Percentiles rank a stretch among this genome's conserved stretches.
Conservation (phyloP, 64 coral and sea anemone species). For the Astreopora myriophthalma region DNA sequence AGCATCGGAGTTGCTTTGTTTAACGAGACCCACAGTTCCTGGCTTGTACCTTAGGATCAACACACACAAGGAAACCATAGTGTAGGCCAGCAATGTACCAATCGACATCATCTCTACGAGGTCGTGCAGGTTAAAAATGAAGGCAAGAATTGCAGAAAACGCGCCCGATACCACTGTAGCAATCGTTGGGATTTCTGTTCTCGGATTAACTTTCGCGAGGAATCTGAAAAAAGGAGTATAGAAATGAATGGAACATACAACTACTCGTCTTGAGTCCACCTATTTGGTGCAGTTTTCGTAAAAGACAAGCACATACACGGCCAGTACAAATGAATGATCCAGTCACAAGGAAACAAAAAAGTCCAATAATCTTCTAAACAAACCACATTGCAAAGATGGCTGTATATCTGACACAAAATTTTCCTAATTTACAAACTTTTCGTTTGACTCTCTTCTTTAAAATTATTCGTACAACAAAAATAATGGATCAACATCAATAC, state of each 20-base stretch:
- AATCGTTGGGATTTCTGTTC: slow-evolving; percentile 44
- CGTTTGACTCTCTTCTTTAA: too few relatives aligned
- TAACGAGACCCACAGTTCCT: not conserved
- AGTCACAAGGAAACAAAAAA: too few relatives aligned
- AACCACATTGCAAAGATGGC: too few relatives aligned
- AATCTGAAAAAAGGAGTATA: not conserved
- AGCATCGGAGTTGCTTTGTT: not conserved
- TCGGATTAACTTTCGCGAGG: slow-evolving; percentile 34
- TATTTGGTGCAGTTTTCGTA: too few relatives aligned
- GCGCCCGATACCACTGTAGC: slow-evolving; percentile 2
- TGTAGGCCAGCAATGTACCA: not conserved
- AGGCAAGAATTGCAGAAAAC: not conserved
- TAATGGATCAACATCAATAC: too few relatives aligned
- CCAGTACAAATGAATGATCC: too few relatives aligned
- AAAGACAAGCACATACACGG: not conserved
- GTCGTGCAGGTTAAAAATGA: not conserved
- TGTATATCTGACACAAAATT: too few relatives aligned
- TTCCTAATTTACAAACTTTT: too few relatives aligned
- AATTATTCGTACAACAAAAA: too few relatives aligned
- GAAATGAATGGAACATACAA: not conserved
- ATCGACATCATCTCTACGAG: slow-evolving; percentile 34
- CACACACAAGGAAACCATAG: not conserved
- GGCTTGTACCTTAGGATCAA: slow-evolving; percentile 19
- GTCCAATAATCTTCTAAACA: too few relatives aligned
- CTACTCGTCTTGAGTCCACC: not conserved